phyloP scores from a whole-genome alignment of 2,797 vertebrate genomes.

The Ataeniobius toweri region DNA sequence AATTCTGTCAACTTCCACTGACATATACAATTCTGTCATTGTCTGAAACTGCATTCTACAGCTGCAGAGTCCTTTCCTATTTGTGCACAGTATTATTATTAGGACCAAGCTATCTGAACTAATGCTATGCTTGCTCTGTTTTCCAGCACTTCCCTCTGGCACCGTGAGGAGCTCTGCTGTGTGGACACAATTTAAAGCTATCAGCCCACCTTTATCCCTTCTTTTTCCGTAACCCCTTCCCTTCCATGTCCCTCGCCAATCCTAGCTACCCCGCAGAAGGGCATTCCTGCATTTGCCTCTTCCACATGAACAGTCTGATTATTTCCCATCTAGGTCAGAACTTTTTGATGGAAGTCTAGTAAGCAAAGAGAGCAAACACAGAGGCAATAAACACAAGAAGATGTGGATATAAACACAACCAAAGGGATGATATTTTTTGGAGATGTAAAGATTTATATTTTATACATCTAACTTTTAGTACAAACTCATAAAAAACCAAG shows the following conservation, averaged over 20 bases:
- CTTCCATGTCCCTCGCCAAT: conserved; percentile 43
- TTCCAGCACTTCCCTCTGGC: conserved; percentile 58
- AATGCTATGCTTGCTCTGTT: conserved; percentile 46
- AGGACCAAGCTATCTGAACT: conserved; percentile 51
- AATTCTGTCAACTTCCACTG: not conserved
- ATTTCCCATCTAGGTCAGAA: conserved; percentile 39
- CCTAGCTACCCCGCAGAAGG: conserved; percentile 40
- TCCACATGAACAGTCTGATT: conserved; percentile 47
- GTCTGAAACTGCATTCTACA: conserved; percentile 15
- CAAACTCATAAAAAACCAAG: conserved; percentile 27
- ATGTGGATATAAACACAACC: conserved; percentile 43
- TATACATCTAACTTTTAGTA: conserved; percentile 61
- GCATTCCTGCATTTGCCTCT: conserved; percentile 35
- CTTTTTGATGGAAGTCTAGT: conserved; percentile 39
- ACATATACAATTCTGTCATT: not conserved
- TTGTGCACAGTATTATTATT: conserved; percentile 29
- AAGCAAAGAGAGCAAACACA: conserved; percentile 18
- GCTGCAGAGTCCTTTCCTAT: conserved; percentile 14
- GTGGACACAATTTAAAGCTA: conserved; percentile 59
- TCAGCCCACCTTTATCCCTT: conserved; percentile 51
- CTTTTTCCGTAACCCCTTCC: conserved; percentile 39
- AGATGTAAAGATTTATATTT: conserved; percentile 71
- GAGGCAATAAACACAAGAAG: conserved; percentile 58
- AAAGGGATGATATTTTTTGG: conserved; percentile 70
- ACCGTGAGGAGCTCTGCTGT: conserved; percentile 61